A percentile compares a stretch with the other conserved stretches of the same genome.
phyloP scores from a whole-genome alignment of 2,888 invertebrate genomes.

The Oxytorus armatus region DNA sequence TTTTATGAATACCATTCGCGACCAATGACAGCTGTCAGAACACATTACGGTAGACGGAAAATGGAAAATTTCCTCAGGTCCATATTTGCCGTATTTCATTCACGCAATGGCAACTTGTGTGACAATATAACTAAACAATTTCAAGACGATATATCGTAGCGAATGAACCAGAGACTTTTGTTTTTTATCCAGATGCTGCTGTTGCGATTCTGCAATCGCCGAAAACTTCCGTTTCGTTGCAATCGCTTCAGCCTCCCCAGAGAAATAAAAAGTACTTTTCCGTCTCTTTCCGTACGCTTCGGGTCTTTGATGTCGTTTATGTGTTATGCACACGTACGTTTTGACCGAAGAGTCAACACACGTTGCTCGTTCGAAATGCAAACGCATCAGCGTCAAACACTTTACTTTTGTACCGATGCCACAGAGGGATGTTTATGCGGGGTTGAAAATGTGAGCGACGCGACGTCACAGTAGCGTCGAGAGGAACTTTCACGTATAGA shows the following conservation, averaged over 20 bases:
- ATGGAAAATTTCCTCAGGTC: no score
- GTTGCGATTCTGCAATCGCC: no score
- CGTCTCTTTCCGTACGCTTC: neutral
- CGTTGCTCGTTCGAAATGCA: slow-evolving; percentile 21
- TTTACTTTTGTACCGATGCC: slow-evolving; percentile 15
- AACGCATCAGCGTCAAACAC: slow-evolving; percentile 31
- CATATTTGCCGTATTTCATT: no score
- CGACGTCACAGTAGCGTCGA: neutral
- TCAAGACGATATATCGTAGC: slow-evolving; percentile 1
- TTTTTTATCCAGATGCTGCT: no score
- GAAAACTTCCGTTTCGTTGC: no score
- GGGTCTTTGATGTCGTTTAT: slow-evolving; percentile 52
- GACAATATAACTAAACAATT: slow-evolving; percentile 4
- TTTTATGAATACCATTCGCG: no score
- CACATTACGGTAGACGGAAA: no score
- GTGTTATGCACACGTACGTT: slow-evolving; percentile 7
- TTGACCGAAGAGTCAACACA: slow-evolving; percentile 10
- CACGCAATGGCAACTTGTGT: no score
- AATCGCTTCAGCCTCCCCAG: no score
- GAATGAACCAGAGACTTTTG: no score
- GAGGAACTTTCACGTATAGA: neutral
- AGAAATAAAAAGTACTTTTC: neutral
- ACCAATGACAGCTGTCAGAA: no score
- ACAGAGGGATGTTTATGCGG: slow-evolving; percentile 4
- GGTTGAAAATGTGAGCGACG: slow-evolving; percentile 13